Evolutionary conservation across 2,888 invertebrate species (phyloP).

Genomic region (Xestoiulus laeticollis): DNA sequence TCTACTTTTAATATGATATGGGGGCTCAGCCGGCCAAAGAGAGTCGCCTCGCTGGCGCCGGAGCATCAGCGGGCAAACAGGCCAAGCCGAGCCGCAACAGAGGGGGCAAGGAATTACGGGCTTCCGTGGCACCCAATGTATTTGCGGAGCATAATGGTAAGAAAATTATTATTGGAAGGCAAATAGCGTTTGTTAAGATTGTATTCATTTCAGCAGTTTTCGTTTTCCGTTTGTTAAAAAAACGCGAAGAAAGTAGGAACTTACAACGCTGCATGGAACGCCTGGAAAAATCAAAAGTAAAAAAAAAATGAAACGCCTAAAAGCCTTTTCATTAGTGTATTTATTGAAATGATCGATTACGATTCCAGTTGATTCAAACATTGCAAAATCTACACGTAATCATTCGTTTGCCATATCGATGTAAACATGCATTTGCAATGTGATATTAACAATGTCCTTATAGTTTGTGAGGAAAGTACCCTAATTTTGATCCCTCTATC

Average conservation of each 20-base stretch:
- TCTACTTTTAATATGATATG: not conserved
- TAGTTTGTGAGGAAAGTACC: too few species aligned
- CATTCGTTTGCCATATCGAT: too few species aligned
- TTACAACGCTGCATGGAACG: too few species aligned
- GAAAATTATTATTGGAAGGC: not conserved
- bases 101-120: not conserved
- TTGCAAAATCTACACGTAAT: too few species aligned
- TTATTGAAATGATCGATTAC: too few species aligned
- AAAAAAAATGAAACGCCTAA: too few species aligned
- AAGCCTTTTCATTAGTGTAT: too few species aligned
- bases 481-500: too few species aligned
- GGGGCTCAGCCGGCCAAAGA: slow-evolving; percentile 29
- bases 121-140: not conserved
- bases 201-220: not conserved
- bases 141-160: not conserved
- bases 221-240: not conserved
- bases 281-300: too few species aligned
- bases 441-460: too few species aligned
- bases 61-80: not conserved
- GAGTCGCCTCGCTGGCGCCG: slow-evolving; percentile 18
- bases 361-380: too few species aligned
- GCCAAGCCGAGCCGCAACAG: not conserved
- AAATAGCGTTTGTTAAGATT: not conserved
- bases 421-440: too few species aligned
- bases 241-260: not conserved